Evolutionary conservation across 2,797 vertebrate species (phyloP).

Genomic region (Arremon brunneinucha): DNA sequence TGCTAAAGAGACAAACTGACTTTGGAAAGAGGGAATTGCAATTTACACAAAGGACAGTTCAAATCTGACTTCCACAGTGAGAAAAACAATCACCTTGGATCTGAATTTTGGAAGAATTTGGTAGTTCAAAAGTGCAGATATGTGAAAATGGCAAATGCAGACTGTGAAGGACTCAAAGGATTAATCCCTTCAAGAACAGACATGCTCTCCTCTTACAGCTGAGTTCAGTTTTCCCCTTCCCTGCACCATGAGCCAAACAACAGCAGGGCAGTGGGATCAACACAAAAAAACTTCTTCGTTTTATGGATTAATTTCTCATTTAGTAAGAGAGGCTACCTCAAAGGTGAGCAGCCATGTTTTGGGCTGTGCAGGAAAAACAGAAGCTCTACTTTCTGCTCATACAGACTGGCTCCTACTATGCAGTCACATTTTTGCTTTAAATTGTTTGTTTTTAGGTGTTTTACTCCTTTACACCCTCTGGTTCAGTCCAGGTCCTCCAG

Average conservation of each 20-base stretch:
- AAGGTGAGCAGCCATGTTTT: not conserved
- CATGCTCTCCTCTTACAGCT: not conserved
- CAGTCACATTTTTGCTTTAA: not conserved
- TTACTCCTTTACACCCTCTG: not conserved
- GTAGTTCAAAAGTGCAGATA: not conserved
- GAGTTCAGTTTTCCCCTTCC: not conserved
- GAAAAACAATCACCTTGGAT: not conserved
- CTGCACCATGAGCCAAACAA: not conserved
- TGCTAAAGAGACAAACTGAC: not conserved
- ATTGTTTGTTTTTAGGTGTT: not conserved
- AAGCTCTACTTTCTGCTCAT: not conserved
- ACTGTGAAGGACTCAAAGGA: not conserved
- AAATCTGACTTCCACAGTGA: not conserved
- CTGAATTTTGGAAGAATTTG: not conserved
- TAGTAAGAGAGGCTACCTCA: not conserved
- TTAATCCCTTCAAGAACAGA: constrained; percentile 1
- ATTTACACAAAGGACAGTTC: not conserved
- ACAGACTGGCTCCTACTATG: not conserved
- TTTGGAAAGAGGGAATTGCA: not conserved
- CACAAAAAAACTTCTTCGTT: not conserved
- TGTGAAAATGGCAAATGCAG: not conserved
- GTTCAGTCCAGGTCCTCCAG: not conserved
- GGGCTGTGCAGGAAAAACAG: not conserved
- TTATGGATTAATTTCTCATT: not conserved
- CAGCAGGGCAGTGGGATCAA: not conserved